Conservation (phyloP, 2,113 vertebrate species). For the Fregata magnificens region DNA sequence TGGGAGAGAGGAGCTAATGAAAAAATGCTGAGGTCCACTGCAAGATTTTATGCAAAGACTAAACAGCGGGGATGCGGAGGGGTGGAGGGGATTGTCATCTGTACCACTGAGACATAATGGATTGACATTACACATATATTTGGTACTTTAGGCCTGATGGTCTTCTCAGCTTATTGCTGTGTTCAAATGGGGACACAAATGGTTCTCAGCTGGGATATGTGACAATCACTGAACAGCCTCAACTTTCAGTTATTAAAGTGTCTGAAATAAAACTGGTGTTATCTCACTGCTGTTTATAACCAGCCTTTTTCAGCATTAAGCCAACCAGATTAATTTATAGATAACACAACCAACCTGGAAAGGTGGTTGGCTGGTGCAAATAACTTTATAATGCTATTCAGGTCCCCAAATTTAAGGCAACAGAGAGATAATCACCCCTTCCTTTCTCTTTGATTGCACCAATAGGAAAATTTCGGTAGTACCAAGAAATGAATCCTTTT, state of each 20-base stretch:
- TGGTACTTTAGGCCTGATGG: background rate
- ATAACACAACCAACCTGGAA: background rate
- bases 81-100: background rate
- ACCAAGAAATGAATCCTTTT: background rate
- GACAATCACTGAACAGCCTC: background rate
- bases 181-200: background rate
- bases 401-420: background rate
- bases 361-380: background rate
- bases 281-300: background rate
- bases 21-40: background rate
- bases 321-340: background rate
- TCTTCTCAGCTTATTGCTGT: background rate
- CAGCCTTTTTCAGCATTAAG: background rate
- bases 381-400: background rate
- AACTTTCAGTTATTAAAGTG: background rate
- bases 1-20: background rate
- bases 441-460: background rate
- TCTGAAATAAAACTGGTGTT: background rate
- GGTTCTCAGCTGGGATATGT: background rate
- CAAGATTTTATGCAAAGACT: background rate
- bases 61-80: background rate
- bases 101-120: background rate
- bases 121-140: background rate
- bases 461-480: background rate
- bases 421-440: background rate